Percentiles rank a stretch among this genome's conserved stretches.
phyloP scores from a whole-genome alignment of 2,113 vertebrate genomes.

The Alosa alosa region DNA sequence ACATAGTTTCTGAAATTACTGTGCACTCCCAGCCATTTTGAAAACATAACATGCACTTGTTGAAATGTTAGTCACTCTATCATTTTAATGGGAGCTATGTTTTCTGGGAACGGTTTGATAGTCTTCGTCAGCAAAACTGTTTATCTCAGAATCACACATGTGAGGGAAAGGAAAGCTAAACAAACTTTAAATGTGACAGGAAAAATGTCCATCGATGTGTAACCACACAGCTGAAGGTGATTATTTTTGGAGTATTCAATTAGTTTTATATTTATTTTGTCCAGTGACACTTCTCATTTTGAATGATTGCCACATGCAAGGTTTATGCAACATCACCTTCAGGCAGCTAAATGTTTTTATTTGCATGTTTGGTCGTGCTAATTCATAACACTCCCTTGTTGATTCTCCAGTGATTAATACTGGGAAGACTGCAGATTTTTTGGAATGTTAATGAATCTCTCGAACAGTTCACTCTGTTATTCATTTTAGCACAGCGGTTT shows the following conservation, averaged over 20 bases:
- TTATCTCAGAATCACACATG: constrained; percentile 5
- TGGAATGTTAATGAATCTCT: constrained; percentile 5
- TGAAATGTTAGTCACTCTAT: constrained; percentile 21
- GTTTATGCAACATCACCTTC: constrained; percentile 1
- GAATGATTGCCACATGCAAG: neutral
- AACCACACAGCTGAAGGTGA: constrained; percentile 36
- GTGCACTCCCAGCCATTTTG: constrained; percentile 18
- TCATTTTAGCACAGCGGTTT: neutral
- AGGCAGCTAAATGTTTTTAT: neutral
- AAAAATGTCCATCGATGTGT: neutral
- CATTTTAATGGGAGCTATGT: constrained; percentile 27
- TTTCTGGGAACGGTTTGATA: constrained; percentile 8
- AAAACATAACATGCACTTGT: constrained; percentile 15
- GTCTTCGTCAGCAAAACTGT: neutral
- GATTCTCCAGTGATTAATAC: neutral
- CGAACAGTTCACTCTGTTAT: neutral
- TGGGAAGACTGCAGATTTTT: neutral
- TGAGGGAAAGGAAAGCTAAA: constrained; percentile 1
- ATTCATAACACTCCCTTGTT: neutral
- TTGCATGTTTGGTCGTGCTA: constrained; percentile 3
- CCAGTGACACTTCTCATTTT: neutral
- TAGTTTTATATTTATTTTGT: neutral
- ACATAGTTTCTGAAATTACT: constrained; percentile 9
- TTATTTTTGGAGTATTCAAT: constrained; percentile 13
- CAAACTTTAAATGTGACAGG: neutral